These are phyloP conservation scores for Leptobrachium ailaonicum DNA, from an alignment of 2,113 vertebrate species.

Conservation along the genomic window DNA sequence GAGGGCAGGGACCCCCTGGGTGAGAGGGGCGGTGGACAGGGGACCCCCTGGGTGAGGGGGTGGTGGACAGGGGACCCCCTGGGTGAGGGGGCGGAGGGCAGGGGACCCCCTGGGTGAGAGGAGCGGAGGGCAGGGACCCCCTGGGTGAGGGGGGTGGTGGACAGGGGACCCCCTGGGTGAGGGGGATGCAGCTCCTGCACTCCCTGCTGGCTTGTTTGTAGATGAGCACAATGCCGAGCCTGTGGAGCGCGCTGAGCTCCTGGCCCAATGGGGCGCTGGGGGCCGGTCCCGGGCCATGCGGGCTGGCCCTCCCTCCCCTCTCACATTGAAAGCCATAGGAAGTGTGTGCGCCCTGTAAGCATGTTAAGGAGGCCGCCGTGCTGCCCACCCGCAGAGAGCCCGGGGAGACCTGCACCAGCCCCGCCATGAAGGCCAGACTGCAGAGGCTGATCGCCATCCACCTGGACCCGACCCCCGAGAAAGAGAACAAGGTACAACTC, in stretches of 20 bases:
- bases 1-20: no score
- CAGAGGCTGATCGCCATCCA: constrained; percentile 57
- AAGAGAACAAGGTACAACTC: constrained; percentile 39
- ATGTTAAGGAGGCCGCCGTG: constrained; percentile 11
- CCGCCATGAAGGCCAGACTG: constrained; percentile 61
- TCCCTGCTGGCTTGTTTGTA: not conserved
- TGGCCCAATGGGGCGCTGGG: constrained; percentile 17
- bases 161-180: no score
- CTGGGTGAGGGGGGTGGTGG: no score
- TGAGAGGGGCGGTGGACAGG: no score
- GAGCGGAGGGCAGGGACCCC: no score
- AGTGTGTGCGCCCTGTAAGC: not conserved
- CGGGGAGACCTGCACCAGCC: constrained; percentile 3
- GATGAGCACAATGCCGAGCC: constrained; percentile 12
- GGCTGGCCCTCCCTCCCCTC: not conserved
- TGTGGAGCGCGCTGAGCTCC: constrained; percentile 22
- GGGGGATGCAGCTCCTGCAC: not conserved
- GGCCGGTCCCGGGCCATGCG: not conserved
- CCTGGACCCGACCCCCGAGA: constrained; percentile 53
- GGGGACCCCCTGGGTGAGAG: no score
- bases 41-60: no score
- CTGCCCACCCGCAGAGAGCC: not conserved
- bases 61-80: no score
- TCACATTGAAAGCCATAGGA: constrained; percentile 22
- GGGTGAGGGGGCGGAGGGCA: no score